Percentiles rank a stretch among this genome's conserved stretches.
phyloP scores from a whole-genome alignment of 1,140 invertebrate genomes.

The Phenacoccus solenopsis region DNA sequence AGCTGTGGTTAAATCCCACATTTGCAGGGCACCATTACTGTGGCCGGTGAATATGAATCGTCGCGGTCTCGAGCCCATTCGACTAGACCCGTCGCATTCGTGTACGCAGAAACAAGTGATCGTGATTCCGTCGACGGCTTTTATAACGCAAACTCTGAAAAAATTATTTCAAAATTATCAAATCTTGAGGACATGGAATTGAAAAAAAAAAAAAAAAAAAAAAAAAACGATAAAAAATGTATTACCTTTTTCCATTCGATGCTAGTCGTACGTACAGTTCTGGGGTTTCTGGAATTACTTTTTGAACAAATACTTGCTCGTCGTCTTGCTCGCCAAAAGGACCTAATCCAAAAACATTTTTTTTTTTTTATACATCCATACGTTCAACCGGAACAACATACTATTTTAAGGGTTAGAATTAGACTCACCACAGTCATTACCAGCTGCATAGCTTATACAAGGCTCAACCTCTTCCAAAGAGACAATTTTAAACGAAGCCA shows the following conservation, averaged over 20 bases:
- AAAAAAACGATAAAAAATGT: not conserved
- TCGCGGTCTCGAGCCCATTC: constrained; percentile 80
- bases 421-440: constrained; percentile 63
- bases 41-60: constrained; percentile 92
- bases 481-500: constrained; percentile 91
- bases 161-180: not conserved
- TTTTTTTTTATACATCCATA: not conserved
- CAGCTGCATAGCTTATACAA: constrained; percentile 54
- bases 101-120: constrained; percentile 94
- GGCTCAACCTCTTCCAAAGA: constrained; percentile 77
- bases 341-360: constrained; percentile 39
- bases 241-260: constrained; percentile 83
- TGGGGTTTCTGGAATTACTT: constrained; percentile 92
- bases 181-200: not conserved
- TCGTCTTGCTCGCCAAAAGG: constrained; percentile 96
- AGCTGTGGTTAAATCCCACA: constrained; percentile 96
- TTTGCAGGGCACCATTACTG: constrained; percentile 85
- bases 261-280: constrained; percentile 85
- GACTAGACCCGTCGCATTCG: constrained; percentile 86
- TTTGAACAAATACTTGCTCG: constrained; percentile 95
- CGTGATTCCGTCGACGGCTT: constrained; percentile 84
- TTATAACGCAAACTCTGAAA: constrained; percentile 81
- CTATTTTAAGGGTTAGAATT: not conserved
- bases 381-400: not conserved
- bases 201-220: not conserved